A percentile compares a stretch with the other conserved stretches of the same genome.
Evolutionary conservation across 2,797 vertebrate genomes (phyloP).

Genomic region (Paedocypris micromegethes): DNA sequence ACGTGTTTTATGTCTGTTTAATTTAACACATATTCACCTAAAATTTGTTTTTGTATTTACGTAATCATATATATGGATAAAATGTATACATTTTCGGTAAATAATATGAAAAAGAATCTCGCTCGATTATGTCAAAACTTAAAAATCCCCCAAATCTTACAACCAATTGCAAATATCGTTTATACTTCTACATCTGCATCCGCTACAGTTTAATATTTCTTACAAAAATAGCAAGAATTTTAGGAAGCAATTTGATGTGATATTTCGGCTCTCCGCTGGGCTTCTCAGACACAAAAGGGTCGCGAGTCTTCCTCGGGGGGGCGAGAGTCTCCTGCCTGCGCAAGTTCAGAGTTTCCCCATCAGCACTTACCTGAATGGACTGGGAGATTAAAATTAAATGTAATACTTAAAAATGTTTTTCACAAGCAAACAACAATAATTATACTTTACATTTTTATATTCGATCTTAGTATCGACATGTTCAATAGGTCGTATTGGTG

Average conservation of each 20-base stretch:
- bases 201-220: background rate
- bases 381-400: background rate
- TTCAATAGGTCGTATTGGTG: too few species aligned
- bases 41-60: too few species aligned
- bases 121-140: too few species aligned
- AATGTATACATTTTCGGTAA: too few species aligned
- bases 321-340: constrained; percentile 36
- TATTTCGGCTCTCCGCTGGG: constrained; percentile 66
- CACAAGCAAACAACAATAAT: constrained; percentile 3
- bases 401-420: background rate
- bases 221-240: constrained; percentile 4
- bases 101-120: too few species aligned
- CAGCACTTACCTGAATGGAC: constrained; percentile 19
- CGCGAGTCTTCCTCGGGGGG: constrained; percentile 51
- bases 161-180: too few species aligned
- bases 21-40: too few species aligned
- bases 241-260: constrained; percentile 5
- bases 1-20: too few species aligned
- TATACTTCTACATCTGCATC: too few species aligned
- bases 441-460: background rate
- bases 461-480: too few species aligned
- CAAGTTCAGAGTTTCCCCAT: constrained; percentile 13
- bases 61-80: too few species aligned
- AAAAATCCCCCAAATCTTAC: too few species aligned
- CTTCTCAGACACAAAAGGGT: constrained; percentile 53